A percentile compares a stretch with the other conserved stretches of the same genome.
Evolutionary conservation across 1,140 invertebrate species (phyloP).

Genomic region (Drosophila watanabei): DNA sequence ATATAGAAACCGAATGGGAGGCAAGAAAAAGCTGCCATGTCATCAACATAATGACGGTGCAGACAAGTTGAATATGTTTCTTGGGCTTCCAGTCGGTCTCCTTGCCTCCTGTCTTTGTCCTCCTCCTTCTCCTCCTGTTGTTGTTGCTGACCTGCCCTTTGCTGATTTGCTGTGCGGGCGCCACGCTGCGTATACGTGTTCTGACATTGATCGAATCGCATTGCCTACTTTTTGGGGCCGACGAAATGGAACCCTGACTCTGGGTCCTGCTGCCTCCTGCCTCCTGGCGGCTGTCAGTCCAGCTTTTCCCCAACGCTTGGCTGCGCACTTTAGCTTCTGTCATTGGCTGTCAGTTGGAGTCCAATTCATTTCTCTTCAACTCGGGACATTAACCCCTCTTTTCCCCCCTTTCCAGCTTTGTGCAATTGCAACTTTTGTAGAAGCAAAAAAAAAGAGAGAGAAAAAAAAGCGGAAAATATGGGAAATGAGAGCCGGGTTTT

Average conservation of each 20-base stretch:
- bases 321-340: constrained; percentile 45
- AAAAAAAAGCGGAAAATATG: not conserved
- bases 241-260: not conserved
- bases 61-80: constrained; percentile 51
- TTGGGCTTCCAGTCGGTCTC: not conserved
- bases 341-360: constrained; percentile 44
- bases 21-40: constrained; percentile 40
- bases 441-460: not conserved
- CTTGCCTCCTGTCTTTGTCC: not conserved
- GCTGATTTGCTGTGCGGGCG: constrained; percentile 31
- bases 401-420: not conserved
- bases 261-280: not conserved
- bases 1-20: constrained; percentile 17
- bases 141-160: constrained; percentile 48
- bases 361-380: constrained; percentile 20
- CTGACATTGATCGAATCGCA: constrained; percentile 52
- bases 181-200: constrained; percentile 54
- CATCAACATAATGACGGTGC: constrained; percentile 55
- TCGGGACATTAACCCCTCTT: not conserved
- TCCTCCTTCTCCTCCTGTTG: not conserved
- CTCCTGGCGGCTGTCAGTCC: constrained; percentile 20
- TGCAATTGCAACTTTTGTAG: constrained; percentile 27
- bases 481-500: constrained; percentile 9
- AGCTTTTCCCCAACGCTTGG: constrained; percentile 11
- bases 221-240: constrained; percentile 69